Evolutionary conservation across 2,797 vertebrate genomes (phyloP).

Genomic region (Coluber constrictor): DNA sequence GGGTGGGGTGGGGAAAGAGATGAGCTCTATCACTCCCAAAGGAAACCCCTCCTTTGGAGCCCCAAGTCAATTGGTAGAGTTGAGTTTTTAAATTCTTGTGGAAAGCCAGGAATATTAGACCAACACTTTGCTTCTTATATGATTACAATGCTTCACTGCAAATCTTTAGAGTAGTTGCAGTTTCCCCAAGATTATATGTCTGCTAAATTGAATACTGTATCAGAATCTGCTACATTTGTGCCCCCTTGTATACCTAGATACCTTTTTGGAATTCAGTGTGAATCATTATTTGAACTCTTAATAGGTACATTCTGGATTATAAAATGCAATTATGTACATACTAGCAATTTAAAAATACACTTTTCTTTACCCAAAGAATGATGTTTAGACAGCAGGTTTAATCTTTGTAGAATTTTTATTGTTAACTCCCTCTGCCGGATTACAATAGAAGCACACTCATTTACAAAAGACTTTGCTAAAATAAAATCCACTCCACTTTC

Average conservation of each 20-base stretch:
- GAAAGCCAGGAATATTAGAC: neutral
- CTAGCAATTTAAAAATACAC: neutral
- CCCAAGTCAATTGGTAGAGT: neutral
- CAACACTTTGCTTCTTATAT: neutral
- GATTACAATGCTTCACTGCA: neutral
- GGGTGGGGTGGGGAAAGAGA: neutral
- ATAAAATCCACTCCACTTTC: neutral
- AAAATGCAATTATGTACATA: neutral
- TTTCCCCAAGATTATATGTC: neutral
- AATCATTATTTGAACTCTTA: neutral
- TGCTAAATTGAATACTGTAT: neutral
- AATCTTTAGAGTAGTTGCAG: neutral
- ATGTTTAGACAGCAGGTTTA: neutral
- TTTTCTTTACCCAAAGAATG: neutral
- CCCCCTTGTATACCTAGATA: neutral
- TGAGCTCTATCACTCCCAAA: neutral
- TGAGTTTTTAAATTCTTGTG: neutral
- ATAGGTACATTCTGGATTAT: neutral
- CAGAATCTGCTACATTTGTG: neutral
- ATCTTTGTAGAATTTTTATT: neutral
- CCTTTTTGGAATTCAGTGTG: neutral
- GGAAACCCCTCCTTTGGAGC: neutral
- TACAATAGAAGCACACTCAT: slow-evolving; percentile 23
- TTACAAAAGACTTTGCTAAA: neutral
- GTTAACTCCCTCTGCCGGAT: slow-evolving; percentile 55